A percentile compares a stretch with the other conserved stretches of the same genome.
Evolutionary conservation across 37 sponge, comb jelly and placozoan genomes (phyloP).

Genomic region (Spongia lamella): DNA sequence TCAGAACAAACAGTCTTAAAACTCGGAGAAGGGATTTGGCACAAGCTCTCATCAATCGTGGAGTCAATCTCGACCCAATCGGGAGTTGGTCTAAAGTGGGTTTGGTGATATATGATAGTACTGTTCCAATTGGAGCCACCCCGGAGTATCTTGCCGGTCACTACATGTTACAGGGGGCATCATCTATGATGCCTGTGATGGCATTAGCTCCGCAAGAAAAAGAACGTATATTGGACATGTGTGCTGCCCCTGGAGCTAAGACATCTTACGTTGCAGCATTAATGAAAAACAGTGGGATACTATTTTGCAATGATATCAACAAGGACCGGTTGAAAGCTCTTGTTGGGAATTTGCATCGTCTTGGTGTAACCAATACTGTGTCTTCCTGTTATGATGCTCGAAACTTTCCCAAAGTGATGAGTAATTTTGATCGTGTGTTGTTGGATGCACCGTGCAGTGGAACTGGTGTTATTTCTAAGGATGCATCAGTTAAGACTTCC

Average conservation of each 20-base stretch:
- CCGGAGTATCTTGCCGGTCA: slow-evolving; percentile 98
- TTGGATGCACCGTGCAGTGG: slow-evolving; percentile 98
- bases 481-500: slow-evolving; percentile 84
- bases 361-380: slow-evolving; percentile 87
- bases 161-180: slow-evolving; percentile 97
- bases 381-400: slow-evolving; percentile 94
- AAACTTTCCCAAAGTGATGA: slow-evolving; percentile 88
- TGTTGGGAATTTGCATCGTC: slow-evolving; percentile 82
- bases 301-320: slow-evolving; percentile 85
- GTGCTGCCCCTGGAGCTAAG: slow-evolving; percentile 99
- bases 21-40: slow-evolving; percentile 93
- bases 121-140: slow-evolving; percentile 97
- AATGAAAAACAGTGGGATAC: slow-evolving; percentile 98
- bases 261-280: slow-evolving; percentile 93
- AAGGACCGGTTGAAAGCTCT: slow-evolving; percentile 88
- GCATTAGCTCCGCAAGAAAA: slow-evolving; percentile 90
- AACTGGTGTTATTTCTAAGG: slow-evolving; percentile 95
- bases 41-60: slow-evolving; percentile 89
- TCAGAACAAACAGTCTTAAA: slow-evolving; percentile 93
- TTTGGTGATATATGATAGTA: slow-evolving; percentile 92
- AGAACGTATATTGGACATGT: slow-evolving; percentile 92
- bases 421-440: slow-evolving; percentile 93
- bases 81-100: slow-evolving; percentile 99
- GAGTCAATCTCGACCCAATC: slow-evolving; percentile 97
- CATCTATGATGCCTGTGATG: slow-evolving; percentile 97